Evolutionary conservation across 64 coral and sea anemone genomes (phyloP).

Genomic region (Anthopleura sola): DNA sequence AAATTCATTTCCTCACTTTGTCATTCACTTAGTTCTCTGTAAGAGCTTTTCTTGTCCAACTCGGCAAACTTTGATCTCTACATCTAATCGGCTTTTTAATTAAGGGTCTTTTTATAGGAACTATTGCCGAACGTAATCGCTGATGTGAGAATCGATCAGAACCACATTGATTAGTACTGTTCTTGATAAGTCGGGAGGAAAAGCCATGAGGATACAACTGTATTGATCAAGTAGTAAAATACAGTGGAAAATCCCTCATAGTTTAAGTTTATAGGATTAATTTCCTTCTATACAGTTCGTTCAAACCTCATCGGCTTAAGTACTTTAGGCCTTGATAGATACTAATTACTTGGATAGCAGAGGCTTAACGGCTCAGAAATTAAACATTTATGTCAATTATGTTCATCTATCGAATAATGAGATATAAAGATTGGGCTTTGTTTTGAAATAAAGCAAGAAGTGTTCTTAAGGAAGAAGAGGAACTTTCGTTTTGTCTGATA

Average conservation of each 20-base stretch:
- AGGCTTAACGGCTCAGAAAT: neutral
- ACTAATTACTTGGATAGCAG: neutral
- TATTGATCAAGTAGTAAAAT: neutral
- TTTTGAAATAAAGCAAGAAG: constrained; percentile 1
- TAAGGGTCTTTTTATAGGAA: neutral
- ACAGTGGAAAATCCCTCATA: neutral
- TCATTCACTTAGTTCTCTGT: neutral
- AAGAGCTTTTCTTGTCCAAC: constrained; percentile 1
- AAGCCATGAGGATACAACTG: neutral
- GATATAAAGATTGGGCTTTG: constrained; percentile 1
- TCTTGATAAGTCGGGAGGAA: neutral
- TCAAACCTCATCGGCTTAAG: constrained; percentile 10
- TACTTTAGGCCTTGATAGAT: neutral
- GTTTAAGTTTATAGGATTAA: neutral
- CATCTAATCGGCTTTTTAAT: neutral
- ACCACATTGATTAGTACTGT: neutral
- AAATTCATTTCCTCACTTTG: neutral
- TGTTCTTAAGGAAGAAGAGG: neutral
- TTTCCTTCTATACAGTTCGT: neutral
- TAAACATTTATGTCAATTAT: neutral
- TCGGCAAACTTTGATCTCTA: constrained; percentile 16
- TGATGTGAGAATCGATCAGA: neutral
- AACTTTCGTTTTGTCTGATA: neutral
- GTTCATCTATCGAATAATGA: neutral
- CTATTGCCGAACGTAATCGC: neutral